Evolutionary conservation across 2,888 invertebrate genomes (phyloP), one percentile per base, ranked within the genome.

Genomic region (Drosophila lutescens): DNA sequence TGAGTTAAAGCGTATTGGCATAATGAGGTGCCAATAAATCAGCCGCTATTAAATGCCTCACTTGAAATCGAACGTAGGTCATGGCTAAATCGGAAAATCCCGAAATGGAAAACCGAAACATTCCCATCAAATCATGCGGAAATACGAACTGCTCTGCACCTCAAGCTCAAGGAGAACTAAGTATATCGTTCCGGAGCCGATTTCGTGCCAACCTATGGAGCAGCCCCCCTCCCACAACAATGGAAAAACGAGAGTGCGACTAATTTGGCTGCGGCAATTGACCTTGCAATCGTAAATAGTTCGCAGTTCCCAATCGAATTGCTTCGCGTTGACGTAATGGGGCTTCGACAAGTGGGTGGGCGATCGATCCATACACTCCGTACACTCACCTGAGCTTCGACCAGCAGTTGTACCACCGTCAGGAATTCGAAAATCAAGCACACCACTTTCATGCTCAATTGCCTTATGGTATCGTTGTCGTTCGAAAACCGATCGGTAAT

Each of bases 81-180:
- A 72, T 46, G 62, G 61, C 36, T 69, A 59, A 74, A 53, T 74
- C 32, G 72, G 51, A 50, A 49, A 50, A 66, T 47, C 54, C 59
- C 46, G 49, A 63, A 58, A 57, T 46, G 58, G 63, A 68, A 65
- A 77, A 71, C 78, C 78, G 75, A 80, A 82, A 70, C 76, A 89
- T 81, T 88, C 90, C 65, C 81, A 86, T 79, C 78, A 81, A 88
- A 56, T 90, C 86, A 90, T 79, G 90, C 91, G 90, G 90, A 90
- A 90, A 90, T 84, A 47, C 58, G 50, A 66, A 66, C 34, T 62
- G 62, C 71, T 71, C 74, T 44, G 34, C 62, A 62, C 73, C 75
- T 66, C 68, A 67, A 73, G 75, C 70, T 77, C 82, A 83, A 88
- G 82, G 88, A 66, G 72, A 80, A 53, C 67, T 55, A 60, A 38